Base-by-base conservation (phyloP, 2,113 vertebrate species). In the Falcunculus frontatus region DNA sequence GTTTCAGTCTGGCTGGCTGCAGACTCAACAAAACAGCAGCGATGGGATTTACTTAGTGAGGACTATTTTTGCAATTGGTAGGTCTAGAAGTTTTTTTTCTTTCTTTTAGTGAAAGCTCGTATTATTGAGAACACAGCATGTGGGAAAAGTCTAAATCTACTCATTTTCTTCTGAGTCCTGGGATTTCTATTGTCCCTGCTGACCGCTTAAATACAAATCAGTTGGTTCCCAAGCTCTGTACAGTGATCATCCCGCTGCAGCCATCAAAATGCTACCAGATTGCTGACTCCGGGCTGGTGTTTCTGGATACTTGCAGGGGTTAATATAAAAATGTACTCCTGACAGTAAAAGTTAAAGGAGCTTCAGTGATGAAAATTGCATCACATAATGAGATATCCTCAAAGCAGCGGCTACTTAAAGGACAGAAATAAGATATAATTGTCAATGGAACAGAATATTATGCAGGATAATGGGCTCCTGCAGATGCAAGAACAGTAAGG, bases 381-480 rank as follows among this genome's bases (percentile, higher is more conserved):
- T 64, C 79, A 63, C 52, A 47, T 85, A 89, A 88, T 69, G 76
- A 95, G 97, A 97, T 97, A 97, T 94, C 89, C 84, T 96, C 80
- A 88, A 95, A 95, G 93, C 84, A 96, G 86, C 67, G 50, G 81
- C 97, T 97, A 74, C 79, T 68, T 86, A 93, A 95, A 97, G 89
- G 95, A 97, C 89, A 96, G 94, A 96, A 97, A 97, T 98, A 97
- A 95, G 83, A 97, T 90, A 90, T 93, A 97, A 97, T 98, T 96
- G 95, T 95, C 93, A 95, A 86, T 89, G 88, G 91, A 96, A 95
- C 68, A 96, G 90, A 92, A 96, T 91, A 96, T 97, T 96, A 89
- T 97, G 72, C 89, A 49, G 42, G 52, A 97, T 96, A 97, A 98
- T 87, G 69, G 95, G 69, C 95, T 97, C 95, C 97, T 85, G 91